Conservation (phyloP, 30 jellyfish, hydroid and myxozoan species). For the Turritopsis rubra region DNA sequence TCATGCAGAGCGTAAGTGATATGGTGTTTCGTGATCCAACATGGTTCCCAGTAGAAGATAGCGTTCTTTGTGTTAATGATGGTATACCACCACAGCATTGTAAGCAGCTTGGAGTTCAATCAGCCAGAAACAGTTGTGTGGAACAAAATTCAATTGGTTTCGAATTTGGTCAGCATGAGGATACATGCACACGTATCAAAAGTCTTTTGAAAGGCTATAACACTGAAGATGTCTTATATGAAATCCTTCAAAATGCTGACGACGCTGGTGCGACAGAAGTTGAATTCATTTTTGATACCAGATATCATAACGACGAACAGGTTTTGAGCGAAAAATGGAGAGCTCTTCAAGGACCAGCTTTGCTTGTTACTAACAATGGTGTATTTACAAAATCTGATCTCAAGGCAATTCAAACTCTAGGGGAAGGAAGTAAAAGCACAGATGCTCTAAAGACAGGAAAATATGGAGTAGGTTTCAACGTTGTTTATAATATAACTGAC, state of each 20-base stretch:
- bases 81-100: constrained; percentile 33
- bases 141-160: constrained; percentile 19
- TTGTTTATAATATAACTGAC: constrained; percentile 70
- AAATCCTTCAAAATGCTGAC: constrained; percentile 79
- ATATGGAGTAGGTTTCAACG: constrained; percentile 84
- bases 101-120: constrained; percentile 38
- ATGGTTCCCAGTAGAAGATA: constrained; percentile 43
- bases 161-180: constrained; percentile 47
- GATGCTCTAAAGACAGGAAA: constrained; percentile 69
- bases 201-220: constrained; percentile 54
- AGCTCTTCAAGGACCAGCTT: constrained; percentile 78
- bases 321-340: constrained; percentile 64
- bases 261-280: constrained; percentile 86
- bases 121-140: constrained; percentile 37
- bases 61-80: constrained; percentile 25
- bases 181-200: constrained; percentile 55
- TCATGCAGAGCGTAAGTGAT: constrained; percentile 5
- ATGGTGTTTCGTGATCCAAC: constrained; percentile 32
- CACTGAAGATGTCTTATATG: constrained; percentile 48
- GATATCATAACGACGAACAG: constrained; percentile 27
- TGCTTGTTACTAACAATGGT: constrained; percentile 55
- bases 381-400: constrained; percentile 49
- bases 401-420: constrained; percentile 61
- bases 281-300: constrained; percentile 38
- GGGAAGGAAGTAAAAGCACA: constrained; percentile 59